phyloP scores from a whole-genome alignment of 2,888 invertebrate genomes.

The Graphium colonna region DNA sequence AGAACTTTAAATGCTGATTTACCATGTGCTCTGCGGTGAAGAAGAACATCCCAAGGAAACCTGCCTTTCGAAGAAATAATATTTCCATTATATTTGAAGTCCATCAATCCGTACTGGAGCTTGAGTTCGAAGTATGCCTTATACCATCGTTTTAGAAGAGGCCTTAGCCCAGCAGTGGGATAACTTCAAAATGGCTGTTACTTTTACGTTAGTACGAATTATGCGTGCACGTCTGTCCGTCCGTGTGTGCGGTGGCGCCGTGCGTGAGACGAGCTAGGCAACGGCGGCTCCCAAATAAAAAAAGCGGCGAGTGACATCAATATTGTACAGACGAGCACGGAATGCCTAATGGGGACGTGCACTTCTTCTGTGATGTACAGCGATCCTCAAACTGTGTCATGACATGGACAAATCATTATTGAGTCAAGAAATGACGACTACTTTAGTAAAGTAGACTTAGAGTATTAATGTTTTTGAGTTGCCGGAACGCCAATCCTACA shows the following conservation, averaged over 20 bases:
- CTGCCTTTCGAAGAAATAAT: no score
- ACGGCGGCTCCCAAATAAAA: slow-evolving; percentile 41
- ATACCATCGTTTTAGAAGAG: no score
- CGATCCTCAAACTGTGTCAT: slow-evolving; percentile 29
- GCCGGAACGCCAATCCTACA: no score
- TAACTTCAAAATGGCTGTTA: not conserved
- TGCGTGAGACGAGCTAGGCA: slow-evolving; percentile 19
- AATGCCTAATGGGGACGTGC: slow-evolving; percentile 63
- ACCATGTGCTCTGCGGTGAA: no score
- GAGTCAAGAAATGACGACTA: not conserved
- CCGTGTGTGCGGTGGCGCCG: slow-evolving; percentile 25
- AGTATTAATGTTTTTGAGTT: no score
- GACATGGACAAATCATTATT: not conserved
- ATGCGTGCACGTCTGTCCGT: not conserved
- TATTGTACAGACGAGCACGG: slow-evolving; percentile 68
- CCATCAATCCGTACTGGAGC: no score
- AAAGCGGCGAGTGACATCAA: slow-evolving; percentile 61
- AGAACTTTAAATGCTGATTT: no score
- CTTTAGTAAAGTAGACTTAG: no score
- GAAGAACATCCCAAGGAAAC: no score
- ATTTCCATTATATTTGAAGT: no score
- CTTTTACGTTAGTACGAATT: not conserved
- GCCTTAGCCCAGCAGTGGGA: no score
- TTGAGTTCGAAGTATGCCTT: not conserved
- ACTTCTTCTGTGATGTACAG: slow-evolving; percentile 36